Base-by-base conservation (phyloP, 2,888 invertebrate species). In the Heliconius cydno region DNA sequence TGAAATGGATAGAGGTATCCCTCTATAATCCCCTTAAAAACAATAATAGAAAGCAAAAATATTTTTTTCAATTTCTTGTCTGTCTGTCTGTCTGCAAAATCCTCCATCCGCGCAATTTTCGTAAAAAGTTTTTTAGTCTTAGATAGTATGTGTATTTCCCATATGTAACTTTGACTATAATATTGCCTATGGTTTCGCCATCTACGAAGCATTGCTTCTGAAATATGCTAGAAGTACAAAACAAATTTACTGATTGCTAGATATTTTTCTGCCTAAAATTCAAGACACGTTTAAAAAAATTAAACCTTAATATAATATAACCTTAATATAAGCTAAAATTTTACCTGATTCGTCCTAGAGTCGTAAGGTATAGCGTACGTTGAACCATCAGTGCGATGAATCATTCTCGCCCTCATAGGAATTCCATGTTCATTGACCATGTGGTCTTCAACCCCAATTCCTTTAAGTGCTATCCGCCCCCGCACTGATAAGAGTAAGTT, bases 401-500 rank as follows among this genome's bases (percentile, higher is more conserved):
- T 96, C 96, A 98, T 97, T 78, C 99, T 95, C 0, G 98, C 98
- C 76, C 96, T 96, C 99, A 99, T 98, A 0, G 98, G 97, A 79
- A 99, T 98, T 0, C 98, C 98, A 84, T 97, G 97, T 52, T 96
- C 89, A 28, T 96, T 90, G 66, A 97, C 90, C 85, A 97, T 93
- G 70, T 96, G 93, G 19, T 96, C 95, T 88, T 98, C 98, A 63
- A 99, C 92, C 0, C 98, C 98, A 0, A 99, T 97, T 46, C 96
- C 96, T 73, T 96, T 96, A 46, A 99, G 93, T 0, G 99, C 98
- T 71, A 96, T 96, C 73, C 98, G 96, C 0, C 98, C 99, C 28
- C 99, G 96, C 78, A 96, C 95, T 0, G 99, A 99, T 78, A 99
- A 90, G 0, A 99, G 98, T 85, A 99, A 95, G 92, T 99, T 99